Base-by-base conservation (phyloP, 2,797 vertebrate genomes). In the Hoplostethus mediterraneus region DNA sequence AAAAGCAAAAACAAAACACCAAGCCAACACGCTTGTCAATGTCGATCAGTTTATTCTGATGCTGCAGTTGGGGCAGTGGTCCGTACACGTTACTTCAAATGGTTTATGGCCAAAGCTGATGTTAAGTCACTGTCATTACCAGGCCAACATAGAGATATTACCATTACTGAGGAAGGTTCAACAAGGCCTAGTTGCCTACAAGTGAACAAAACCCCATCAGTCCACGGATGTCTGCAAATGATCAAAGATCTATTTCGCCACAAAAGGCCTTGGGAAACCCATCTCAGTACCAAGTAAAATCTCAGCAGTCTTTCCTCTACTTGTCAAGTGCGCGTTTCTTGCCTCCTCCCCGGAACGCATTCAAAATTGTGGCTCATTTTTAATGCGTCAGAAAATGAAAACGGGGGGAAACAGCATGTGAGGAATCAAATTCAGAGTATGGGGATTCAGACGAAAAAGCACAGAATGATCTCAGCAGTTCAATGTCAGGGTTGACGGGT, bases 401-500 rank as follows among this genome's bases (percentile, higher is more conserved):
- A 4, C 21, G 21, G 21, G 6, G 6, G 33, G 33, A 33, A 33
- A 33, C 4, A 33, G 33, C 4, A 6, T 33, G 33, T 48, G 36
- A 38, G 0, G 31, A 65, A 40, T 44, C 21, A 4, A 40, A 21
- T 67, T 56, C 13, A 63, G 0, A 66, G 77, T 21, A 66, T 40
- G 9, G n/a, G 2, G 56, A 16, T 72, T 66, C 65, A 49, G 65
- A 71, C 6, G 21, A 31, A 6, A 17, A 73, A 71, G 55, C 77
- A 54, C 2, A 74, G 83, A 89, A 91, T 87, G 81, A 80, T 36
- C 42, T 6, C 53, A 67, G 55, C 65, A 51, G 36, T 25, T 73
- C 14, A 63, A 54, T 71, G 33, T 47, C 48, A 64, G 44, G 17
- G 48, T 11, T 52, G 28, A 51, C 54, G 2, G 14, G 14, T 47